phyloP scores from a whole-genome alignment of 1,140 invertebrate species.

The Drosophila santomea region DNA sequence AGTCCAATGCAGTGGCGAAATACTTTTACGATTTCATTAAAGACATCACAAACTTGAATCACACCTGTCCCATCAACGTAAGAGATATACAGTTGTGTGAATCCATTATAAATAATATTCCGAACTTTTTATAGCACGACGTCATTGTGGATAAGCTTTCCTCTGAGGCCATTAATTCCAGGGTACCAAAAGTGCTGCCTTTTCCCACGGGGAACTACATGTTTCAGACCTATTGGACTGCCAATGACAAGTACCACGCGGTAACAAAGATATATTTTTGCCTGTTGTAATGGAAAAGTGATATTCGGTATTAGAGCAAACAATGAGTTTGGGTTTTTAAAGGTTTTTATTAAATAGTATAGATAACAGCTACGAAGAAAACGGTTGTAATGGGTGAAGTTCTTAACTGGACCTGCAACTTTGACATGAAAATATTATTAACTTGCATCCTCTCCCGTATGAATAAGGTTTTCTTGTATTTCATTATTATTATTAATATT shows the following conservation, averaged over 20 bases:
- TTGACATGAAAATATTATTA: constrained; percentile 25
- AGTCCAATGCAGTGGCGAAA: not conserved
- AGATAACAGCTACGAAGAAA: constrained; percentile 65
- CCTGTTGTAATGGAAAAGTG: not conserved
- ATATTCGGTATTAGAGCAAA: too few relatives aligned
- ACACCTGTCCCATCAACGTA: constrained; percentile 12
- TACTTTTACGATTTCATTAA: constrained; percentile 3
- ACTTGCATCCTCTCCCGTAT: not conserved
- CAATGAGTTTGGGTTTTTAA: constrained; percentile 22
- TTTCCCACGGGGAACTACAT: constrained; percentile 5
- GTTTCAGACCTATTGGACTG: not conserved
- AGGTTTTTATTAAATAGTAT: constrained; percentile 68
- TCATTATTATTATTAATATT: not conserved
- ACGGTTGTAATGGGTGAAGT: constrained; percentile 57
- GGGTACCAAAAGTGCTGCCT: not conserved
- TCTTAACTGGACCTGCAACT: constrained; percentile 49
- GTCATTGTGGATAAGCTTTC: not conserved
- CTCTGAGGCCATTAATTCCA: not conserved
- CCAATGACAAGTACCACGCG: not conserved
- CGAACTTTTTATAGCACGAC: not conserved
- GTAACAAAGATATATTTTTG: not conserved
- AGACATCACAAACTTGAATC: constrained; percentile 1
- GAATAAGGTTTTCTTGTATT: constrained; percentile 8
- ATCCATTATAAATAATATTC: not conserved
- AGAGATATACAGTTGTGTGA: not conserved